A percentile compares a stretch with the other conserved stretches of the same genome.
Evolutionary conservation across 2,113 vertebrate species (phyloP).

Genomic region (Oceanites oceanicus): DNA sequence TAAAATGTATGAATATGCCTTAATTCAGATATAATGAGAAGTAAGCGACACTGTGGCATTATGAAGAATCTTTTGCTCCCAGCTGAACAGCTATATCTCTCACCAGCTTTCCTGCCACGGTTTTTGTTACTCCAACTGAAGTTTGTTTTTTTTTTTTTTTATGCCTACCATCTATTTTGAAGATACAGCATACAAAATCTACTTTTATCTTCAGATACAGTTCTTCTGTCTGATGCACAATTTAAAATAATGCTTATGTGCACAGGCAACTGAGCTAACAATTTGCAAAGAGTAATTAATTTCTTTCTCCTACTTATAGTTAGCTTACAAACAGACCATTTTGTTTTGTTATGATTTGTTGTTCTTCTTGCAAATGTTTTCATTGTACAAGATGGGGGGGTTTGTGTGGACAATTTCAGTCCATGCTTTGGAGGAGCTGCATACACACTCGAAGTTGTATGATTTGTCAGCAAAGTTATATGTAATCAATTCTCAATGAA

Average conservation of each 20-base stretch:
- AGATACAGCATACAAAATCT: not conserved
- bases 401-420: not conserved
- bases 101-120: not conserved
- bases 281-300: not conserved
- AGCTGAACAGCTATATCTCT: not conserved
- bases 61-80: not conserved
- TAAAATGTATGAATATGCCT: not conserved
- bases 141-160: not conserved
- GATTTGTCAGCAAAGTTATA: not conserved
- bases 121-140: not conserved
- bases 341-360: not conserved
- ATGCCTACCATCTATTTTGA: not conserved
- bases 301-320: not conserved
- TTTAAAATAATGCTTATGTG: not conserved
- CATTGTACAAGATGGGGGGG: fast-evolving
- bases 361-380: not conserved
- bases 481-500: not conserved
- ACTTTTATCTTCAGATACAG: not conserved
- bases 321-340: not conserved
- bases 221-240: not conserved
- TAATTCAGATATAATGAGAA: not conserved
- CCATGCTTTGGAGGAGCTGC: not conserved
- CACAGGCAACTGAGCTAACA: not conserved
- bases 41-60: not conserved
- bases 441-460: not conserved